These are phyloP conservation scores for Gastracanthus pulcherrimus DNA, from an alignment of 2,888 invertebrate species.

Conservation along the genomic window DNA sequence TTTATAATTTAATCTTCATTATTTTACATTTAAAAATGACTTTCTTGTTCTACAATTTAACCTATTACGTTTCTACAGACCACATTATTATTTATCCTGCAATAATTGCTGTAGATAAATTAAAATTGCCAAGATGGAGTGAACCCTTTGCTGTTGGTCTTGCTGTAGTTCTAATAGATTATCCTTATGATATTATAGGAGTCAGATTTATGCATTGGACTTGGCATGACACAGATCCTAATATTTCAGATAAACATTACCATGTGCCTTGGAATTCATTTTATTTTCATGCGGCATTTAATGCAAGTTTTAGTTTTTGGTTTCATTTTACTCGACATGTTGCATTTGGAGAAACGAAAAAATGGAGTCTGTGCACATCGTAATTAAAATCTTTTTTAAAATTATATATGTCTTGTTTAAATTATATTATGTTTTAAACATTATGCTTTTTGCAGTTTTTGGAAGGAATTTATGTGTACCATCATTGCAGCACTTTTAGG, in stretches of 20 bases:
- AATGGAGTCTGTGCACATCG: constrained; percentile 78
- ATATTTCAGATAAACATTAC: constrained; percentile 86
- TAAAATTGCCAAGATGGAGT: constrained; percentile 80
- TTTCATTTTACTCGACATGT: constrained; percentile 81
- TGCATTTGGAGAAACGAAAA: constrained; percentile 79
- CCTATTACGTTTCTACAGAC: constrained; percentile 75
- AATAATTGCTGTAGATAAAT: constrained; percentile 80
- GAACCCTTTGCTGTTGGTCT: constrained; percentile 85
- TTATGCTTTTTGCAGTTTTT: constrained; percentile 74
- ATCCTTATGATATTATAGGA: constrained; percentile 89
- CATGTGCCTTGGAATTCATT: constrained; percentile 92
- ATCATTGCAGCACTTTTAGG: constrained; percentile 82
- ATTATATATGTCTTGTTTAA: not conserved
- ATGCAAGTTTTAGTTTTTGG: constrained; percentile 85
- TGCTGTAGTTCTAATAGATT: constrained; percentile 85
- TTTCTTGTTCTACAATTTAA: too few species aligned
- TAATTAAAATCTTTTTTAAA: constrained; percentile 42
- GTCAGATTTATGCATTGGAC: constrained; percentile 90
- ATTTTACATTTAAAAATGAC: not conserved
- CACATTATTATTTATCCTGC: constrained; percentile 82
- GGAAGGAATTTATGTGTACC: constrained; percentile 79
- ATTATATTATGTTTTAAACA: constrained; percentile 20
- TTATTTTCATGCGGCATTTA: constrained; percentile 88
- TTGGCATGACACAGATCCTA: constrained; percentile 89
- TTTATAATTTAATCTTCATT: not conserved